Conservation (phyloP, 2,888 invertebrate species). For the Xanthia togata region DNA sequence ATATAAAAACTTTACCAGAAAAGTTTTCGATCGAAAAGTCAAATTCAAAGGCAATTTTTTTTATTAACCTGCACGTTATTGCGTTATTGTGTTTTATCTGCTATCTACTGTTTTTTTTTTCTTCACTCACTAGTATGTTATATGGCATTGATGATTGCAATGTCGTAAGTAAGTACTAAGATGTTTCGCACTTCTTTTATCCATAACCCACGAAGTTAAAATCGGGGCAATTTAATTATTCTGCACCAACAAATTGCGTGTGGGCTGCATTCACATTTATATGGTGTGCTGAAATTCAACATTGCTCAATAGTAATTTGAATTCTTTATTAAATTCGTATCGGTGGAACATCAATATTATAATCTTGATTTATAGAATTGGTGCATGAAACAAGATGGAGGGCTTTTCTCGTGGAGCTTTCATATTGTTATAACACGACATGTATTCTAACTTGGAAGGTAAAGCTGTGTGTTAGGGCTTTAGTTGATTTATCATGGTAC, state of each 20-base stretch:
- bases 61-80: too few species aligned
- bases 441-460: background rate
- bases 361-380: constrained; percentile 27
- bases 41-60: background rate
- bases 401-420: background rate
- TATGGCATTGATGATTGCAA: constrained; percentile 3
- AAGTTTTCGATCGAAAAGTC: constrained; percentile 4
- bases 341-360: constrained; percentile 8
- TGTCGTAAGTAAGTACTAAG: constrained; percentile 33
- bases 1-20: background rate
- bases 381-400: constrained; percentile 22
- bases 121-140: constrained; percentile 2
- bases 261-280: constrained; percentile 22
- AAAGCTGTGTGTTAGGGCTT: constrained; percentile 3
- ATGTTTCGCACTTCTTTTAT: constrained; percentile 45
- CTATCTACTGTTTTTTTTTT: constrained; percentile 21
- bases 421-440: constrained; percentile 1
- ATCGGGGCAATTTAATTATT: constrained; percentile 45
- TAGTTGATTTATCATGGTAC: background rate
- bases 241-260: constrained; percentile 47
- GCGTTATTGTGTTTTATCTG: too few species aligned
- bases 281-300: constrained; percentile 42
- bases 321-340: constrained; percentile 36
- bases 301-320: constrained; percentile 51
- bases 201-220: constrained; percentile 43